Conservation (phyloP, 2,113 vertebrate genomes). For the Dasyornis broadbenti region DNA sequence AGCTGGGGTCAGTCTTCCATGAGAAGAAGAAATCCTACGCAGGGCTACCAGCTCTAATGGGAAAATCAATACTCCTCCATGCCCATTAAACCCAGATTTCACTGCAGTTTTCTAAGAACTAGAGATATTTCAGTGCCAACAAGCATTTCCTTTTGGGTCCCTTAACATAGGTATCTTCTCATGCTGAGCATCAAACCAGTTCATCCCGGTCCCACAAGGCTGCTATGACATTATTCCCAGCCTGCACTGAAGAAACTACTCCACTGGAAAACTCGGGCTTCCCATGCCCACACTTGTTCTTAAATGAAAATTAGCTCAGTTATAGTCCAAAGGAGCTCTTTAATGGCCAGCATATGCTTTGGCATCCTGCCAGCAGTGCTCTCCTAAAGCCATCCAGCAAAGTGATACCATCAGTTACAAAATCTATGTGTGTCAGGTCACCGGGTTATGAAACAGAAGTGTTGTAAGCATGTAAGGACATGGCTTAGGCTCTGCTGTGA, state of each 20-base stretch:
- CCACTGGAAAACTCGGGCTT: neutral
- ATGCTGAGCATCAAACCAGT: neutral
- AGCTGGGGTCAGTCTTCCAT: neutral
- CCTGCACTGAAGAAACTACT: neutral
- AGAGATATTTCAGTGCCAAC: neutral
- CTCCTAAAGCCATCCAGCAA: neutral
- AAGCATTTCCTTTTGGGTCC: neutral
- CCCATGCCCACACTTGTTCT: neutral
- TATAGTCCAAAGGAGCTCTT: neutral
- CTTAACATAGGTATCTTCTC: neutral
- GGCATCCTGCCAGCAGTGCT: neutral
- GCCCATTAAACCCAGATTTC: neutral
- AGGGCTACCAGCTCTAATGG: neutral
- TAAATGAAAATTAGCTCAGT: neutral
- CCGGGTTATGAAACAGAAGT: constrained; percentile 1
- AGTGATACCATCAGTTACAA: neutral
- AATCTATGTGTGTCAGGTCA: constrained; percentile 19
- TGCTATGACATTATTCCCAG: neutral
- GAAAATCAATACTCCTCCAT: neutral
- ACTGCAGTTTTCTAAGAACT: neutral
- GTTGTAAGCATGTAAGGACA: neutral
- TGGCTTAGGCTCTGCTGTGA: neutral
- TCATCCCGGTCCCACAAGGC: neutral
- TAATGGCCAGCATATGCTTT: neutral
- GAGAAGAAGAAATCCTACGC: neutral